A percentile compares a stretch with the other conserved stretches of the same genome.
Evolutionary conservation across 2,113 vertebrate species (phyloP).

Genomic region (Bubo scandiacus): DNA sequence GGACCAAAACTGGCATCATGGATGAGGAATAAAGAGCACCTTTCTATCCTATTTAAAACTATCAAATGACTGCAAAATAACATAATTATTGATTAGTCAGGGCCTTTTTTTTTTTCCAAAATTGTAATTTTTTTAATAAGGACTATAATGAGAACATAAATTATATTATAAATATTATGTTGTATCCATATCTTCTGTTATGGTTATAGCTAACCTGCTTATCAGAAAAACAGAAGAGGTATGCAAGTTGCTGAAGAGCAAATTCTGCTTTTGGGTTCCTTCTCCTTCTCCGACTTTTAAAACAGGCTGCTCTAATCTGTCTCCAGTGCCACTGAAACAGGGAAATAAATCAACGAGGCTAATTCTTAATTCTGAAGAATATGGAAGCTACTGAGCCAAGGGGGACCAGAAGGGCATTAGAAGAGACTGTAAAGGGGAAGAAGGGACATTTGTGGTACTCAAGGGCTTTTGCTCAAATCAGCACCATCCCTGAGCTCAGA

Average conservation of each 20-base stretch:
- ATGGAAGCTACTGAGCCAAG: conserved; percentile 2
- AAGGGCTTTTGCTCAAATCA: background rate
- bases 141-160: background rate
- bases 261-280: background rate
- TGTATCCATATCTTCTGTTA: background rate
- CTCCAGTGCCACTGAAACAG: background rate
- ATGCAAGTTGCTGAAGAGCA: background rate
- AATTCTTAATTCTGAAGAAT: background rate
- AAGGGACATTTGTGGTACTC: background rate
- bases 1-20: background rate
- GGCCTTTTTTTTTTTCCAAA: background rate
- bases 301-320: background rate
- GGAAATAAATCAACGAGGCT: background rate
- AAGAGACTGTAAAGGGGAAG: background rate
- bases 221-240: background rate
- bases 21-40: background rate
- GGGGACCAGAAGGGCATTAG: conserved; percentile 23
- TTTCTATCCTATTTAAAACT: background rate
- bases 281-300: background rate
- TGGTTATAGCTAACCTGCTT: background rate
- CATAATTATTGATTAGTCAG: background rate
- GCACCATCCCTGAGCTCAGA: background rate
- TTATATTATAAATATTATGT: background rate
- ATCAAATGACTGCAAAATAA: background rate
- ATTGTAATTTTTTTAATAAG: background rate